Evolutionary conservation across 37 sponge, comb jelly and placozoan genomes (phyloP).

Genomic region (Chondrilla cf. caribensis): DNA sequence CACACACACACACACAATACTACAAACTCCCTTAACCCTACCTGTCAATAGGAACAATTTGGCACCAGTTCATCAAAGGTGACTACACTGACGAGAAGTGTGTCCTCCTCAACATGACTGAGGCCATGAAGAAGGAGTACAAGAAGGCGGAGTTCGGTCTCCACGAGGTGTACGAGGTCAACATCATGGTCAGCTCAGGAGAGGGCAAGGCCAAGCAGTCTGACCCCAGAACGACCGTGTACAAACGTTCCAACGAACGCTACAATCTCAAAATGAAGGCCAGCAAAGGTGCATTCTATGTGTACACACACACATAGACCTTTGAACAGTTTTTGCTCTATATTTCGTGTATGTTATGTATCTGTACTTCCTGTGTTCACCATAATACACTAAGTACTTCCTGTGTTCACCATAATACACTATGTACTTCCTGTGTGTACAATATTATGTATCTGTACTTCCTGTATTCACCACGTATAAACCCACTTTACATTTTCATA

Average conservation of each 20-base stretch:
- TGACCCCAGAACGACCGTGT: constrained; percentile 91
- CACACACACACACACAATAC: background rate
- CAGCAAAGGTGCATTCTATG: constrained; percentile 51
- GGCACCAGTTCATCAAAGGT: constrained; percentile 22
- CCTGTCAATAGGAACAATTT: constrained; percentile 9
- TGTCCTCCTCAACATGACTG: constrained; percentile 51
- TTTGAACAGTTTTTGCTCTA: too few species aligned
- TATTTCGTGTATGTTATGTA: too few species aligned
- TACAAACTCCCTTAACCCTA: too few species aligned
- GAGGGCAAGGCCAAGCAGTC: constrained; percentile 75
- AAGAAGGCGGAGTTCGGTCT: constrained; percentile 92
- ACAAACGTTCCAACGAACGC: constrained; percentile 70
- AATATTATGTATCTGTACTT: too few species aligned
- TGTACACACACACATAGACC: too few species aligned
- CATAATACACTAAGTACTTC: too few species aligned
- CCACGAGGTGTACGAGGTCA: constrained; percentile 92
- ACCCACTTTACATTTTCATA: too few species aligned
- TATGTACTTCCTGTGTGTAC: too few species aligned
- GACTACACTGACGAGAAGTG: constrained; percentile 42
- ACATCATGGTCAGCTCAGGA: constrained; percentile 88
- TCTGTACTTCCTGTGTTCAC: too few species aligned
- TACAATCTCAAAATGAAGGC: constrained; percentile 97
- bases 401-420: too few species aligned
- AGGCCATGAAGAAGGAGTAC: constrained; percentile 75
- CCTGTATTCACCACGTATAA: too few species aligned